phyloP scores from a whole-genome alignment of 2,888 invertebrate species.

The Drosophila algonquin region DNA sequence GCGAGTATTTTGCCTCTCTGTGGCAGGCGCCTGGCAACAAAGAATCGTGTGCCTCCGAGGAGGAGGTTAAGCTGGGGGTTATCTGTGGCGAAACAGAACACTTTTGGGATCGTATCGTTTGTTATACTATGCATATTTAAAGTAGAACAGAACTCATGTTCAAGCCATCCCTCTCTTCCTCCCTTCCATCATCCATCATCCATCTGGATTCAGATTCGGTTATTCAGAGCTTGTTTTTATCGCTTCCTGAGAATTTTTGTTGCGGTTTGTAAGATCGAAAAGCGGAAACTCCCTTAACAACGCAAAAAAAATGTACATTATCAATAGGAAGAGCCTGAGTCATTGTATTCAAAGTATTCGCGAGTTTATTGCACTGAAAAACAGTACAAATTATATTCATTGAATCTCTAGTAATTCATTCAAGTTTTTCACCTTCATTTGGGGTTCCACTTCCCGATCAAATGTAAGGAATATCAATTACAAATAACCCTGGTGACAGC shows the following conservation, averaged over 20 bases:
- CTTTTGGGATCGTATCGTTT: slow-evolving; percentile 15
- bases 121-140: neutral
- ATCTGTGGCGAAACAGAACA: slow-evolving; percentile 18
- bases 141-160: neutral
- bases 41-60: slow-evolving; percentile 15
- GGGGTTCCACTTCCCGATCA: slow-evolving; percentile 37
- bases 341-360: slow-evolving; percentile 16
- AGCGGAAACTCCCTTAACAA: slow-evolving; percentile 18
- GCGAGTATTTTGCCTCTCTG: slow-evolving; percentile 13
- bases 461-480: slow-evolving; percentile 55
- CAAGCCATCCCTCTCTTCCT: neutral
- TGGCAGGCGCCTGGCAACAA: slow-evolving; percentile 56
- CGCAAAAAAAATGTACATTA: slow-evolving; percentile 8
- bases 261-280: slow-evolving; percentile 22
- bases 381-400: neutral
- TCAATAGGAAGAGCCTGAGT: slow-evolving; percentile 22
- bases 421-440: slow-evolving; percentile 38
- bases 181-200: too few relatives aligned
- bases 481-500: slow-evolving; percentile 32
- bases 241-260: slow-evolving; percentile 13
- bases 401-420: slow-evolving; percentile 27
- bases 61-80: slow-evolving; percentile 24
- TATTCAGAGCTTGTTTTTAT: slow-evolving; percentile 17
- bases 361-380: slow-evolving; percentile 37
- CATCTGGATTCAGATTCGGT: neutral